Percentiles rank a stretch among this genome's conserved stretches.
Conservation (phyloP, 1,140 invertebrate species). For the Cyrtorhinus lividipennis region DNA sequence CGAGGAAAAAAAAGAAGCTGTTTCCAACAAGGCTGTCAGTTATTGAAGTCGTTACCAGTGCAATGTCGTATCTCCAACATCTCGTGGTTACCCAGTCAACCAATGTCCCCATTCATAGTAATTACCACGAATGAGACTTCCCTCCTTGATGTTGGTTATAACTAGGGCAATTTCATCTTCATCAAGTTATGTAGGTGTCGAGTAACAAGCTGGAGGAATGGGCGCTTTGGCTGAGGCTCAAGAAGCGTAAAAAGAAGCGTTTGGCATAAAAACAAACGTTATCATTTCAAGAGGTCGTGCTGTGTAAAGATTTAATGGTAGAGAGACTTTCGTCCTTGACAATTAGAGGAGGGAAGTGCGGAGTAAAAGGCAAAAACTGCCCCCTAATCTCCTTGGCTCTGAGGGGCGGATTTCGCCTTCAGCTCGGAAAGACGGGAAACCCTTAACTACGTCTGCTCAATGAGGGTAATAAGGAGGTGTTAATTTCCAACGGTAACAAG, state of each 20-base stretch:
- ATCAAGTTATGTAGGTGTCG: too few species aligned
- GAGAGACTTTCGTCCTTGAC: not conserved
- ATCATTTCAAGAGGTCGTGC: not conserved
- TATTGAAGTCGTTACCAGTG: too few species aligned
- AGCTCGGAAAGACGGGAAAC: not conserved
- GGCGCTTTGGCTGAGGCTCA: too few species aligned
- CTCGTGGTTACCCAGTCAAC: too few species aligned
- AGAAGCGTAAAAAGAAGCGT: not conserved
- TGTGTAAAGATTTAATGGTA: not conserved
- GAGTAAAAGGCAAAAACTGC: not conserved
- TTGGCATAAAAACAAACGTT: not conserved
- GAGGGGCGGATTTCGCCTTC: not conserved
- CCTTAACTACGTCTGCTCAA: slow-evolving; percentile 10
- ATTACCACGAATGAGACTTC: too few species aligned
- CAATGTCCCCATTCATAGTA: too few species aligned
- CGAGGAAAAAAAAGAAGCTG: too few species aligned
- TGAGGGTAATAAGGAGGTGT: slow-evolving; percentile 15
- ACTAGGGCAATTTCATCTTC: too few species aligned
- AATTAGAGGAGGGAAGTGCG: slow-evolving; percentile 4
- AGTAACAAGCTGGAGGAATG: too few species aligned
- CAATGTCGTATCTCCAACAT: too few species aligned
- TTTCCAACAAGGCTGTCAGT: too few species aligned
- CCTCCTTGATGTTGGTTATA: too few species aligned
- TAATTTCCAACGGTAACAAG: slow-evolving; percentile 12
- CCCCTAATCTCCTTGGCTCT: slow-evolving; percentile 2